These are phyloP conservation scores for Cheirogaleus medius DNA, from an alignment of 2,113 vertebrate genomes.

Conservation along the genomic window DNA sequence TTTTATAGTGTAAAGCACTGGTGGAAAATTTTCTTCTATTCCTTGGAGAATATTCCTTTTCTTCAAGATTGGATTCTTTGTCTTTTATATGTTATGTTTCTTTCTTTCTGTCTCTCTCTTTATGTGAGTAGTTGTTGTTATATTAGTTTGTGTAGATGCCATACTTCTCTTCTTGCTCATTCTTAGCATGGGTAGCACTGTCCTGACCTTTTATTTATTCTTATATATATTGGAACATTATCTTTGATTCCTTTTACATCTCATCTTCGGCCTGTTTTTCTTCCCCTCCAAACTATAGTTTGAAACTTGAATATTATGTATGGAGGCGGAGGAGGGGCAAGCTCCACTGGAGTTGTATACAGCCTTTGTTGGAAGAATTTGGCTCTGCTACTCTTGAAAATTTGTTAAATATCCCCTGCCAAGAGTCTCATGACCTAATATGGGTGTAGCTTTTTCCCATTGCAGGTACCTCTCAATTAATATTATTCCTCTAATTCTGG, in stretches of 20 bases:
- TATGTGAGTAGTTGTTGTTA: neutral
- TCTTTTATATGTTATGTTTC: neutral
- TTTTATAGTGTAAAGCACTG: neutral
- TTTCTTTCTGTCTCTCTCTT: neutral
- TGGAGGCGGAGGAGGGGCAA: neutral
- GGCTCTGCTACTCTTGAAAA: neutral
- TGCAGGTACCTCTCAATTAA: neutral
- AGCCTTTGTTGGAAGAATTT: neutral
- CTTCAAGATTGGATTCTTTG: neutral
- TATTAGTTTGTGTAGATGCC: neutral
- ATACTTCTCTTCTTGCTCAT: neutral
- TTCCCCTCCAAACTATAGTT: neutral
- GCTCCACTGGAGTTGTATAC: neutral
- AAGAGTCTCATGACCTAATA: neutral
- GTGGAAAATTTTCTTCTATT: neutral
- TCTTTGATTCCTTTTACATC: neutral
- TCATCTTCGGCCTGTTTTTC: neutral
- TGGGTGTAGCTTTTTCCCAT: neutral
- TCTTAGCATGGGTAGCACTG: neutral
- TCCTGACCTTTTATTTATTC: constrained; percentile 9
- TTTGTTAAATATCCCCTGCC: neutral
- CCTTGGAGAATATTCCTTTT: neutral
- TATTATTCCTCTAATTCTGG: neutral
- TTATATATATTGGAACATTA: neutral
- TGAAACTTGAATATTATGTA: neutral